Evolutionary conservation across 2,797 vertebrate genomes (phyloP), one percentile per base, ranked within the genome.

Genomic region (Myotis findleyi): DNA sequence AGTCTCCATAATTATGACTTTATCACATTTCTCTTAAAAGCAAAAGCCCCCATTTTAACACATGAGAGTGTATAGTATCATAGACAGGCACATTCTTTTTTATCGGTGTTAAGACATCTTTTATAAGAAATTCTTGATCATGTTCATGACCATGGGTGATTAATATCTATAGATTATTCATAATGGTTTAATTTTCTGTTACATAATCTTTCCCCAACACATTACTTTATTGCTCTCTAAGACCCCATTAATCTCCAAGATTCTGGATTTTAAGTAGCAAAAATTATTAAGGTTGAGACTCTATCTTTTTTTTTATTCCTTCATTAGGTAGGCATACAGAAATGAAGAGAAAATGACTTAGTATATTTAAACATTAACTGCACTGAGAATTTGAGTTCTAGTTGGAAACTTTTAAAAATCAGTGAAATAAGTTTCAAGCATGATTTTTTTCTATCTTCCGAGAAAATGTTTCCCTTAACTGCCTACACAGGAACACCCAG

Each of bases 391-490:
- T 87, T 91, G 55, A 87, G 73, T 79, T 87, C 33, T 30, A 84
- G 11, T 41, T 51, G 59, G 33, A 90, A 75, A 82, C 47, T 92
- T 87, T 68, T 69, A 49, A 89, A 91, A 62, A 38, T 53, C 80
- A 89, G 17, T 81, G 73, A 95, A 77, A n/a, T 80, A 71, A 47
- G 14, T 89, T 91, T 83, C 23, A 72, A 83, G 21, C 27, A 83
- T 59, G 69, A 87, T n/a, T 93, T 92, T 86, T 91, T 96, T 95
- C 53, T 97, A 71, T 93, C 38, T 59, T 94, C 64, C 84, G 81
- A 89, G 69, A 82, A 95, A 96, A 94, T 0, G 41, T 94, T 95
- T 96, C 88, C 79, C 90, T 86, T 96, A 90, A 96, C 62, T 75
- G 77, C 82, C 36, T 85, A 87, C 36, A 55, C 69, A 91, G 82